These are phyloP conservation scores for Andrena praecox DNA, from an alignment of 2,888 invertebrate species.

Conservation along the genomic window DNA sequence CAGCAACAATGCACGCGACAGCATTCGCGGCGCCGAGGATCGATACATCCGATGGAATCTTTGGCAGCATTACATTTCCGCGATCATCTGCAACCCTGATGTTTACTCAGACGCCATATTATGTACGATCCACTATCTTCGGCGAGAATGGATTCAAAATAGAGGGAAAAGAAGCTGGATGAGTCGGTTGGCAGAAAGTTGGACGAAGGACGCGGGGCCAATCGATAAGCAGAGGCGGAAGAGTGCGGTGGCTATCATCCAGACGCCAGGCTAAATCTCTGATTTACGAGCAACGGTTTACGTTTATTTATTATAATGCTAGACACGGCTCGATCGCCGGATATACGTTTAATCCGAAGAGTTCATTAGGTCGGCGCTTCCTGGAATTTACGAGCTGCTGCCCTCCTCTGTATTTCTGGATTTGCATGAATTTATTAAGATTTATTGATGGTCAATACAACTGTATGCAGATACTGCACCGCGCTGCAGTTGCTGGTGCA, in stretches of 20 bases:
- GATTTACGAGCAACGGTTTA: constrained; percentile 42
- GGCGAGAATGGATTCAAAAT: constrained; percentile 9
- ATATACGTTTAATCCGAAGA: constrained; percentile 20
- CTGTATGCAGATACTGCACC: background rate
- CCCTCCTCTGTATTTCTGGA: constrained; percentile 9
- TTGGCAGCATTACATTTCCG: constrained; percentile 23
- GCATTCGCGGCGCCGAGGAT: background rate
- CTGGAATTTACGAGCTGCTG: constrained; percentile 24
- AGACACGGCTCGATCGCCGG: background rate
- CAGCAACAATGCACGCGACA: background rate
- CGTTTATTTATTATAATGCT: constrained; percentile 45
- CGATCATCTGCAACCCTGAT: constrained; percentile 25
- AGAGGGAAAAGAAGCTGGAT: background rate
- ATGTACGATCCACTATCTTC: constrained; percentile 6
- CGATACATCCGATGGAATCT: constrained; percentile 8
- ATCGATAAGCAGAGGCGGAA: constrained; percentile 55
- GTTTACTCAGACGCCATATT: constrained; percentile 23
- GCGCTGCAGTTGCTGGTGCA: background rate
- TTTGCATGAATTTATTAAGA: constrained; percentile 20
- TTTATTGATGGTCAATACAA: background rate
- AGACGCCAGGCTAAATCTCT: constrained; percentile 42
- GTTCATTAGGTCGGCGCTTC: constrained; percentile 18
- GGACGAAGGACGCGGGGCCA: constrained; percentile 17
- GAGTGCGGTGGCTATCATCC: constrained; percentile 53
- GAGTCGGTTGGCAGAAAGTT: constrained; percentile 36